These are phyloP conservation scores for Nysson spinosus DNA, from an alignment of 2,888 invertebrate genomes.

Conservation along the genomic window DNA sequence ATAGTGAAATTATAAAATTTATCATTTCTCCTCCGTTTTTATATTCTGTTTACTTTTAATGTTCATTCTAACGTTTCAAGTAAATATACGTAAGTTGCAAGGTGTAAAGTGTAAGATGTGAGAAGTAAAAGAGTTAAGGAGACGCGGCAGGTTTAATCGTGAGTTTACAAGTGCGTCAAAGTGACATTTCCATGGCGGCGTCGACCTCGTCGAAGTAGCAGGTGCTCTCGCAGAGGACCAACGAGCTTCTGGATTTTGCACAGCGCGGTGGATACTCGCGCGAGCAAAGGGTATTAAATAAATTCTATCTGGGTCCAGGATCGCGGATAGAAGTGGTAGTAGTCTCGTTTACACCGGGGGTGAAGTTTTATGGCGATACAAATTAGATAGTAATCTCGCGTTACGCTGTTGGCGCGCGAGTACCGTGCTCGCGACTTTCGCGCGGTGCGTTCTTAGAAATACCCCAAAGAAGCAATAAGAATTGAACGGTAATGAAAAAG, in stretches of 20 bases:
- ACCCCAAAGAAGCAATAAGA: conserved; percentile 3
- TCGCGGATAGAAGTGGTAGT: conserved; percentile 35
- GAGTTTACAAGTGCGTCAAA: conserved; percentile 1
- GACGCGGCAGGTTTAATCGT: conserved; percentile 4
- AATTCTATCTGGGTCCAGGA: conserved; percentile 44
- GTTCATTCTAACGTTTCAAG: too few species aligned
- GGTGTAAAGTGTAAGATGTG: too few species aligned
- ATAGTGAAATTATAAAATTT: too few species aligned
- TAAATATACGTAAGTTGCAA: too few species aligned
- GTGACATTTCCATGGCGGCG: conserved; percentile 6
- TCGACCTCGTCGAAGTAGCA: conserved; percentile 1
- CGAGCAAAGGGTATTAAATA: conserved; percentile 48
- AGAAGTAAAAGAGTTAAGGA: not conserved
- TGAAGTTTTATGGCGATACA: conserved; percentile 56
- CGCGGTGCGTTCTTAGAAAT: conserved; percentile 27
- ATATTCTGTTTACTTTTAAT: too few species aligned
- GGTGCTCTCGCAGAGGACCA: conserved; percentile 12
- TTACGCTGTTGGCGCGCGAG: conserved; percentile 41
- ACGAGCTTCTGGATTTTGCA: not conserved
- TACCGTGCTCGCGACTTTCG: conserved; percentile 31
- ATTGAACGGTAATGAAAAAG: not conserved
- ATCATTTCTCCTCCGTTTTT: too few species aligned
- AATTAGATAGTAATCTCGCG: conserved; percentile 60
- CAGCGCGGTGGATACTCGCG: not conserved
- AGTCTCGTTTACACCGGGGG: conserved; percentile 47